These are phyloP conservation scores for Eledona agricola DNA, from an alignment of 2,888 invertebrate genomes.

Conservation along the genomic window DNA sequence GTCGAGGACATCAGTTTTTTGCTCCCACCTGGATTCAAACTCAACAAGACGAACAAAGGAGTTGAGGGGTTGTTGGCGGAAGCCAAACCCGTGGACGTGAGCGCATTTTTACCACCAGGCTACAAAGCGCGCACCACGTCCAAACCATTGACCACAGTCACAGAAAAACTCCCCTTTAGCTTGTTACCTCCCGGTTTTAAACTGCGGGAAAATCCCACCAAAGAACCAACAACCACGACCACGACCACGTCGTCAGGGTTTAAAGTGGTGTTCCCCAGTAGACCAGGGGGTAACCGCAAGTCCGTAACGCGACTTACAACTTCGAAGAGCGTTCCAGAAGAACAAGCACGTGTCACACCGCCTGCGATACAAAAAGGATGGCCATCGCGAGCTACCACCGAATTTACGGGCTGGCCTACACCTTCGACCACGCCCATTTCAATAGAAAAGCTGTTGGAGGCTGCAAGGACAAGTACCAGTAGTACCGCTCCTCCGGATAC, in stretches of 20 bases:
- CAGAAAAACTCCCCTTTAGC: constrained; percentile 61
- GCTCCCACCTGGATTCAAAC: constrained; percentile 74
- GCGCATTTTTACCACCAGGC: constrained; percentile 72
- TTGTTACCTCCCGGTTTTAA: constrained; percentile 69
- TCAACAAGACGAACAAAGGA: constrained; percentile 25
- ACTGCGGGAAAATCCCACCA: constrained; percentile 38
- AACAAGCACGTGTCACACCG: constrained; percentile 59
- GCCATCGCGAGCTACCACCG: constrained; percentile 84
- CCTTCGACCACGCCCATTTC: constrained; percentile 88
- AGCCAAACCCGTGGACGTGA: constrained; percentile 63
- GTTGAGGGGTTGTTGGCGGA: constrained; percentile 38
- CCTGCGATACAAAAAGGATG: constrained; percentile 86
- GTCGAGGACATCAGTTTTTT: constrained; percentile 68
- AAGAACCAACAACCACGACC: constrained; percentile 18
- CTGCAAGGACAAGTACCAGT: constrained; percentile 70
- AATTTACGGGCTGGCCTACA: constrained; percentile 92
- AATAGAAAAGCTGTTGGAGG: constrained; percentile 80
- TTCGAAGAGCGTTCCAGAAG: constrained; percentile 45
- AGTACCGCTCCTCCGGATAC: constrained; percentile 54
- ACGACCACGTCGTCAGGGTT: constrained; percentile 59
- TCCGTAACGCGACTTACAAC: constrained; percentile 52
- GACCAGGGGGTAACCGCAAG: constrained; percentile 73
- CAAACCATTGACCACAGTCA: constrained; percentile 46
- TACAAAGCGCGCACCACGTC: constrained; percentile 59
- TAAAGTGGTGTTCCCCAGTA: constrained; percentile 82